Evolutionary conservation across 2,888 invertebrate genomes (phyloP), one percentile per base, ranked within the genome.

Genomic region (Magallana nippona): DNA sequence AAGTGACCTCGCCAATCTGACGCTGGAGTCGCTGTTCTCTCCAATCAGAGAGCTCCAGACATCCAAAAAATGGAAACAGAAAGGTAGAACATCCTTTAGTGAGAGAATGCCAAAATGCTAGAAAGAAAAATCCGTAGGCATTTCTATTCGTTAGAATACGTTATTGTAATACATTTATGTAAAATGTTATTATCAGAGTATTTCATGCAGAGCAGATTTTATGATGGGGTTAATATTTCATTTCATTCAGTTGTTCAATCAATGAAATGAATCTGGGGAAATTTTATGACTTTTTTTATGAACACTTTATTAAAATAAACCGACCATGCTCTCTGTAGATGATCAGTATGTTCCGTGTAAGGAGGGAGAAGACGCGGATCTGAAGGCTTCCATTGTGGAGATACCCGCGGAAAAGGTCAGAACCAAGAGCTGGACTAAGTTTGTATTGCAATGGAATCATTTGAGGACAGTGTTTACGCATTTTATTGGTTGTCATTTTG

Each of bases 1-100:
- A 11, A 95, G 95, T 77, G 96, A 96, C 91, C 93, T 96, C n/a
- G 92, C 94, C 1, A 94, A 94, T 88, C 88, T 95, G 79, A 94
- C 95, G 0, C 93, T 94, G 71, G 94, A 92, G 60, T 95, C 95
- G 1, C 87, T 95, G 57, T 94, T 94, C 88, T 91, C 94, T 85
- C 95, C 95, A 10, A 91, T 96, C 71, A 92, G 94, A 83, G 95
- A 95, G 87, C 91, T 96, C 32, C 94, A 95, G 86, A 85, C 60
- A 27, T 88, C 92, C 1, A 85, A 78, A 22, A 87, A 89, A 78
- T 93, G 93, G 93, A 87, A 83, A 81, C 85, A 88, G 58, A 87
- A 85, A 22, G 56, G 81, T 82, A 91, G 32, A 22, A 0, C 27
- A 19, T 3, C 27, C 15, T 32, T 27, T 27, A 17, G 22, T 8